A percentile compares a stretch with the other conserved stretches of the same genome.
Evolutionary conservation across 1,140 invertebrate genomes (phyloP).

Genomic region (Drosophila sp.): DNA sequence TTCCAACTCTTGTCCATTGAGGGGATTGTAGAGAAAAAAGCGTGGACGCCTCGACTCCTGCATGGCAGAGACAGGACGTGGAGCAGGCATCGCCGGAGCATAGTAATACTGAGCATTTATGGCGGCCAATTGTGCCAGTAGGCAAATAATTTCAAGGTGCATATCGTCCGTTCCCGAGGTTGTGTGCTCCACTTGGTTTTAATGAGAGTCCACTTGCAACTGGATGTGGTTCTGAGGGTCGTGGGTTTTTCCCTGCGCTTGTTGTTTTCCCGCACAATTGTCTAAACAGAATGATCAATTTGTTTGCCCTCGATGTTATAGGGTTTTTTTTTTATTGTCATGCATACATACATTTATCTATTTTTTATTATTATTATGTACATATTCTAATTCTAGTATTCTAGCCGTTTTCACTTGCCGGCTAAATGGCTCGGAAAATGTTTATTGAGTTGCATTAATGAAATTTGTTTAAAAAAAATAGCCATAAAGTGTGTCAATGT

Average conservation of each 20-base stretch:
- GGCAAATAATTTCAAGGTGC: constrained; percentile 34
- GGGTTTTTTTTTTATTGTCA: too few species aligned
- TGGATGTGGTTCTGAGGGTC: background rate
- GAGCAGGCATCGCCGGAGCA: background rate
- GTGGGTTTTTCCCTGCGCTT: constrained; percentile 36
- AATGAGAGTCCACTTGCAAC: constrained; percentile 21
- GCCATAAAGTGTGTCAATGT: constrained; percentile 64
- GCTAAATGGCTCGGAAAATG: constrained; percentile 69
- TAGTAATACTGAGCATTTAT: constrained; percentile 35
- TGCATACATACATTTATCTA: too few species aligned
- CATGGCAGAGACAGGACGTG: too few species aligned
- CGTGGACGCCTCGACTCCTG: background rate
- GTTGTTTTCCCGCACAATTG: constrained; percentile 68
- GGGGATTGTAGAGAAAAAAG: constrained; percentile 47
- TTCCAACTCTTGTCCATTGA: constrained; percentile 33
- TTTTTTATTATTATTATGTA: too few species aligned
- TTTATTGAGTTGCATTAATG: constrained; percentile 56
- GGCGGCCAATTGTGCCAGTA: background rate
- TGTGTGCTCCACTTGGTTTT: constrained; percentile 37
- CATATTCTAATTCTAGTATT: background rate
- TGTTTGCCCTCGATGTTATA: constrained; percentile 34
- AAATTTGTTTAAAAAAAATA: constrained; percentile 17
- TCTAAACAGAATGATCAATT: constrained; percentile 60
- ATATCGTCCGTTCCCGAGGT: constrained; percentile 35
- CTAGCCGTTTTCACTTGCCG: constrained; percentile 24